These are phyloP conservation scores for Noturus placidus DNA, from an alignment of 2,113 vertebrate genomes.

Conservation along the genomic window DNA sequence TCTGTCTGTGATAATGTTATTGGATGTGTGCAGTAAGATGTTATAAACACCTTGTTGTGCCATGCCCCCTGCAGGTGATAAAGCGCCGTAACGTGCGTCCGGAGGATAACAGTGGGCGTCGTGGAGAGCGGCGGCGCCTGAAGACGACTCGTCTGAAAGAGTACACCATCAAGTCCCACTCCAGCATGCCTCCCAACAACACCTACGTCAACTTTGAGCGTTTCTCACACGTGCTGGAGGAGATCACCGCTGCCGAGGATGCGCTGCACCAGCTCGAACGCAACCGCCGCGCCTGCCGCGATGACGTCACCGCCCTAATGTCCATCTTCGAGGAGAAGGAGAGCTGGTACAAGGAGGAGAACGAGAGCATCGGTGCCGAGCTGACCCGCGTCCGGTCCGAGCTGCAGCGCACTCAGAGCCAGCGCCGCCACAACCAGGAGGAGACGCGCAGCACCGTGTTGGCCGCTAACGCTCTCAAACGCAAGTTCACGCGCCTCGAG, in stretches of 20 bases:
- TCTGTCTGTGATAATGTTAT: not conserved
- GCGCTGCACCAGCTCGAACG: slow-evolving; percentile 84
- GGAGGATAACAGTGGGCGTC: slow-evolving; percentile 83
- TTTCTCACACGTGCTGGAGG: slow-evolving; percentile 94
- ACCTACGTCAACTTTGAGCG: slow-evolving; percentile 96
- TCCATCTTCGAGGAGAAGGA: slow-evolving; percentile 96
- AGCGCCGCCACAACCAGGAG: slow-evolving; percentile 88
- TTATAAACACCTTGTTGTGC: not conserved
- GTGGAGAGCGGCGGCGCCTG: slow-evolving; percentile 84
- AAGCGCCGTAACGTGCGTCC: slow-evolving; percentile 89
- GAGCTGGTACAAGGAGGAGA: slow-evolving; percentile 93
- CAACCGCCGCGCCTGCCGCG: slow-evolving; percentile 84
- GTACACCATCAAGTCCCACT: slow-evolving; percentile 98
- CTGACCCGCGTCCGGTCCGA: slow-evolving; percentile 85
- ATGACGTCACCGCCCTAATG: slow-evolving; percentile 86
- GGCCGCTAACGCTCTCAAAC: slow-evolving; percentile 82
- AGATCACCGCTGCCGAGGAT: slow-evolving; percentile 86
- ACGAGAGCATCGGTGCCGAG: slow-evolving; percentile 84
- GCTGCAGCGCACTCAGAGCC: slow-evolving; percentile 81
- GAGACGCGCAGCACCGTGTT: slow-evolving; percentile 79
- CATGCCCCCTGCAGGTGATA: slow-evolving; percentile 77
- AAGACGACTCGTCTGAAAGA: slow-evolving; percentile 96
- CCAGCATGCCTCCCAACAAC: slow-evolving; percentile 99
- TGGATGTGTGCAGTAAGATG: not conserved
- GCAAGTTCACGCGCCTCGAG: slow-evolving; percentile 87